Evolutionary conservation across 2,113 vertebrate species (phyloP).

Genomic region (Delphinus delphis): DNA sequence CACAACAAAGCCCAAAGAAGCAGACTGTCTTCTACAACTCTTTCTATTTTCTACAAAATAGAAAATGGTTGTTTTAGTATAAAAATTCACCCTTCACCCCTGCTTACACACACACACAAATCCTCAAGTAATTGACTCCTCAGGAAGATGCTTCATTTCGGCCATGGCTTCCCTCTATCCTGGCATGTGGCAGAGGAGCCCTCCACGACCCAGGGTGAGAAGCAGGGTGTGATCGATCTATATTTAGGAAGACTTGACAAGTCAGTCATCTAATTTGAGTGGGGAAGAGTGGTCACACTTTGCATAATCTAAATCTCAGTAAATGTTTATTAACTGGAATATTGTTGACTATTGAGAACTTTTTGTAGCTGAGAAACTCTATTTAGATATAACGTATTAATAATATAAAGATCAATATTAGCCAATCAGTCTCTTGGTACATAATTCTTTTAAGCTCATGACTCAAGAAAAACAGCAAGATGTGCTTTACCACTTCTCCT

Average conservation of each 20-base stretch:
- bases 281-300: background rate
- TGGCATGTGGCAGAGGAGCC: background rate
- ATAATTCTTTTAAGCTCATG: background rate
- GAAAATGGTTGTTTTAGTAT: background rate
- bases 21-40: background rate
- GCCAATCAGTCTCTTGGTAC: background rate
- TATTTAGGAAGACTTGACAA: background rate
- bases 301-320: slow-evolving; percentile 38
- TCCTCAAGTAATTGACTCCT: background rate
- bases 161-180: background rate
- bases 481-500: background rate
- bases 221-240: background rate
- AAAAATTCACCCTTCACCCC: background rate
- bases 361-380: background rate
- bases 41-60: background rate
- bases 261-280: background rate
- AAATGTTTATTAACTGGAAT: slow-evolving; percentile 13
- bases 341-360: background rate
- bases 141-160: background rate
- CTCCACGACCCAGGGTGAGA: background rate
- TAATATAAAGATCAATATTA: background rate
- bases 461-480: background rate
- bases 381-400: background rate
- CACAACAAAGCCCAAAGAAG: slow-evolving; percentile 12
- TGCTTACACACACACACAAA: background rate